Evolutionary conservation across 1,140 invertebrate species (phyloP).

Genomic region (Wasmannia auropunctata): DNA sequence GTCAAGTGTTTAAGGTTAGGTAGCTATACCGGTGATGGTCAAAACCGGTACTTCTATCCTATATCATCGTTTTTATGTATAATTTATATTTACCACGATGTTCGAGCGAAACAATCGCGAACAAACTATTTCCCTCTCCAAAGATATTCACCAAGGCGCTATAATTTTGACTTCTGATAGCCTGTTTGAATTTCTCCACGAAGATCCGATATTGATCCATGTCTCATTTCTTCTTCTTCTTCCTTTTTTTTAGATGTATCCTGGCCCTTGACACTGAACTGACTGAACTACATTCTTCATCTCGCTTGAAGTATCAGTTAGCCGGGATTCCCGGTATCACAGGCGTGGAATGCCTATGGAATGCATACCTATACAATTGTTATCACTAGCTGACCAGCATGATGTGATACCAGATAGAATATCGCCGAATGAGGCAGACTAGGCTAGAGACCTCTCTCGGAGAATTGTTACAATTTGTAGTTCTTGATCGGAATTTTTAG

Average conservation of each 20-base stretch:
- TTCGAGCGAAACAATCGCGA: slow-evolving; percentile 68
- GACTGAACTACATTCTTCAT: background rate
- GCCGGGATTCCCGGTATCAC: too few species aligned
- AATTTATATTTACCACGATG: slow-evolving; percentile 66
- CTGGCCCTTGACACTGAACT: too few species aligned
- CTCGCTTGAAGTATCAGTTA: background rate
- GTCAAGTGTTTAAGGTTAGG: too few species aligned
- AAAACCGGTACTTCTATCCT: too few species aligned
- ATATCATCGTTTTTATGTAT: background rate
- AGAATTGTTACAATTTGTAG: background rate
- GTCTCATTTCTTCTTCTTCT: background rate
- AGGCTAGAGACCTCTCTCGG: background rate
- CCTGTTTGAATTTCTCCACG: slow-evolving; percentile 64
- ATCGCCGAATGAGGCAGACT: background rate
- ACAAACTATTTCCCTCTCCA: slow-evolving; percentile 55
- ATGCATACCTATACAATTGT: too few species aligned
- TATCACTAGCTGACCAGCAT: background rate
- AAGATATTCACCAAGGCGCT: slow-evolving; percentile 59
- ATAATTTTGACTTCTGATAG: slow-evolving; percentile 44
- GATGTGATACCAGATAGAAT: background rate
- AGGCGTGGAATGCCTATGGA: too few species aligned
- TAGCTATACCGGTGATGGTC: too few species aligned
- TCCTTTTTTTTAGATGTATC: too few species aligned
- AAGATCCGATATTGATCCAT: slow-evolving; percentile 75
- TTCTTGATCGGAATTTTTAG: too few species aligned